Evolutionary conservation across 2,888 invertebrate species (phyloP).

Genomic region (Nomada ferruginata): DNA sequence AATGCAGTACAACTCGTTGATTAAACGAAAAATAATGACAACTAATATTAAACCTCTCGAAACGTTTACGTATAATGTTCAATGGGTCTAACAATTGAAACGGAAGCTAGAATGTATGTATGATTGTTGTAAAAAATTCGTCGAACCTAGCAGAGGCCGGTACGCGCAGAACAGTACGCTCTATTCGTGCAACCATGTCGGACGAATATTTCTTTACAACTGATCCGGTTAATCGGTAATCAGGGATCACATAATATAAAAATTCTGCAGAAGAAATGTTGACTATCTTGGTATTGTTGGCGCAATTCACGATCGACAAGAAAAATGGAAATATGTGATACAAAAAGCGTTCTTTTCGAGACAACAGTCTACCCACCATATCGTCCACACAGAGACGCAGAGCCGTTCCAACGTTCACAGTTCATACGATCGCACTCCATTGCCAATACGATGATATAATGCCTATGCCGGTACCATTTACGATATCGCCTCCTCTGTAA

Average conservation of each 20-base stretch:
- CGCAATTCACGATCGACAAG: slow-evolving; percentile 43
- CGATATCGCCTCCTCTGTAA: slow-evolving; percentile 43
- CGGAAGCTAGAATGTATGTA: slow-evolving; percentile 56
- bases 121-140: slow-evolving; percentile 19
- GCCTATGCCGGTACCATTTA: slow-evolving; percentile 59
- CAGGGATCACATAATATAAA: slow-evolving; percentile 31
- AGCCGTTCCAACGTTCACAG: slow-evolving; percentile 49
- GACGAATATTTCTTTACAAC: slow-evolving; percentile 32
- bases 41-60: not conserved
- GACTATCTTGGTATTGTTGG: slow-evolving; percentile 26
- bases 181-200: not conserved
- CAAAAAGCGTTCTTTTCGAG: slow-evolving; percentile 27
- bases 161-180: not conserved
- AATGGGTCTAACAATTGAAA: slow-evolving; percentile 34
- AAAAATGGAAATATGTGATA: slow-evolving; percentile 39
- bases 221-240: slow-evolving; percentile 22
- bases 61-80: slow-evolving; percentile 19
- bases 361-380: slow-evolving; percentile 41
- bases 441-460: slow-evolving; percentile 56
- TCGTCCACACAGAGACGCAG: slow-evolving; percentile 45
- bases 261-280: slow-evolving; percentile 33
- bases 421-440: slow-evolving; percentile 51
- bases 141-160: not conserved
- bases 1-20: slow-evolving; percentile 50
- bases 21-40: slow-evolving; percentile 8